Percentiles rank a stretch among this genome's conserved stretches.
Evolutionary conservation across 2,797 vertebrate species (phyloP).

Genomic region (Eutrigla gurnardus): DNA sequence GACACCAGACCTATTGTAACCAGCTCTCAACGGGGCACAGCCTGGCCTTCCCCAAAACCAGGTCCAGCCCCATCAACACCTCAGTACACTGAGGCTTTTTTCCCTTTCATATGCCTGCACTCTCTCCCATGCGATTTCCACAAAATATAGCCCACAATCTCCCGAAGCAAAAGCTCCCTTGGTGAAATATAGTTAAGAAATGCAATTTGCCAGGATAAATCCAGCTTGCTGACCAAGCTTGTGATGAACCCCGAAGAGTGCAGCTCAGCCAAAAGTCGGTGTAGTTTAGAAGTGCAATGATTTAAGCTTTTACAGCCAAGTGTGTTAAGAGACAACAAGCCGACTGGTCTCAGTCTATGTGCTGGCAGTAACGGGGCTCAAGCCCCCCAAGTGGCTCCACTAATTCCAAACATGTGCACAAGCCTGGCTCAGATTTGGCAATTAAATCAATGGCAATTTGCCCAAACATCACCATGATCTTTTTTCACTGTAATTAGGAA

Average conservation of each 20-base stretch:
- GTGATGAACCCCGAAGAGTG: slow-evolving; percentile 9
- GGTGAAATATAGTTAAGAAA: slow-evolving; percentile 32
- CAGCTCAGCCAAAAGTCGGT: slow-evolving; percentile 7
- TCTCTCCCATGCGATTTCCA: slow-evolving; percentile 10
- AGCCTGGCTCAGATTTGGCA: background rate
- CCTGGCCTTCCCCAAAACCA: slow-evolving; percentile 11
- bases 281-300: slow-evolving; percentile 1
- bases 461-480: background rate
- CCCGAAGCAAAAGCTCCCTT: slow-evolving; percentile 10
- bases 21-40: slow-evolving; percentile 22
- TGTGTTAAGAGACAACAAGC: slow-evolving; percentile 1
- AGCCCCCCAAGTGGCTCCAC: no score
- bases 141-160: slow-evolving; percentile 25
- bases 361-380: background rate
- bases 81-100: slow-evolving; percentile 24
- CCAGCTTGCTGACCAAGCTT: slow-evolving; percentile 29
- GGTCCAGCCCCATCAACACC: slow-evolving; percentile 14
- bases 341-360: background rate
- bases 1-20: slow-evolving; percentile 28
- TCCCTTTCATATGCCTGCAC: slow-evolving; percentile 21
- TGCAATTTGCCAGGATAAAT: slow-evolving; percentile 3
- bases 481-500: no score
- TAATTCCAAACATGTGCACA: no score
- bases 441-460: background rate
- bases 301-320: background rate